Evolutionary conservation across 37 sponge, comb jelly and placozoan species (phyloP).

Genomic region (Mnemiopsis leidyi): DNA sequence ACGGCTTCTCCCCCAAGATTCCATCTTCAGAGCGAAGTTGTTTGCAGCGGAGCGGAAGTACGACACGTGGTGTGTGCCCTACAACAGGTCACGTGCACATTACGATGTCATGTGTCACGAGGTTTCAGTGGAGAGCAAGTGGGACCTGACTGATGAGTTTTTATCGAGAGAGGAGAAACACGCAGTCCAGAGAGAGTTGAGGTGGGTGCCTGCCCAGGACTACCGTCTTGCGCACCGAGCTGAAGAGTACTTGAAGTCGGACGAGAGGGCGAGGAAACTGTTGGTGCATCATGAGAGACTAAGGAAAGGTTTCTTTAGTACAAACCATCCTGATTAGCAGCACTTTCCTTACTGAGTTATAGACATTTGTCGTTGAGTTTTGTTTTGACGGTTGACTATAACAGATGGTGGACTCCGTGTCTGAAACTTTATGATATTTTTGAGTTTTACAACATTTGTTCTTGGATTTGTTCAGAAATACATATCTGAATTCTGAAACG

Average conservation of each 20-base stretch:
- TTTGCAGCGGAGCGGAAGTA: background rate
- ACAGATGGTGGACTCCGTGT: too few species aligned
- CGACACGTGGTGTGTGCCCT: background rate
- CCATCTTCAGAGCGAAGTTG: background rate
- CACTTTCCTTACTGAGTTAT: too few species aligned
- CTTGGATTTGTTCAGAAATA: too few species aligned
- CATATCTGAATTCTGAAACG: too few species aligned
- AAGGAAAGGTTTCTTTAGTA: too few species aligned
- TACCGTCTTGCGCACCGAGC: slow-evolving; percentile 15
- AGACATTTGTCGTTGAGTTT: too few species aligned
- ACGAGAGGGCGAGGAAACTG: background rate
- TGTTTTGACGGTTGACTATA: too few species aligned
- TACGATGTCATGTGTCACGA: background rate
- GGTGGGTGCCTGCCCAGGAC: slow-evolving; percentile 10
- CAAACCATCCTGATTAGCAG: too few species aligned
- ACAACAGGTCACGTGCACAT: background rate
- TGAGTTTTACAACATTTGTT: too few species aligned
- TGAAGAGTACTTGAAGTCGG: background rate
- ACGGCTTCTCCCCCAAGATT: background rate
- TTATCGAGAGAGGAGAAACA: background rate
- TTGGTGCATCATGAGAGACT: too few species aligned
- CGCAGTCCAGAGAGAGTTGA: slow-evolving; percentile 19
- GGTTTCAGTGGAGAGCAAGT: background rate
- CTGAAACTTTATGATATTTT: too few species aligned
- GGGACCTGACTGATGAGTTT: background rate